phyloP scores from a whole-genome alignment of 2,797 vertebrate species.

The Vespertilio murinus region DNA sequence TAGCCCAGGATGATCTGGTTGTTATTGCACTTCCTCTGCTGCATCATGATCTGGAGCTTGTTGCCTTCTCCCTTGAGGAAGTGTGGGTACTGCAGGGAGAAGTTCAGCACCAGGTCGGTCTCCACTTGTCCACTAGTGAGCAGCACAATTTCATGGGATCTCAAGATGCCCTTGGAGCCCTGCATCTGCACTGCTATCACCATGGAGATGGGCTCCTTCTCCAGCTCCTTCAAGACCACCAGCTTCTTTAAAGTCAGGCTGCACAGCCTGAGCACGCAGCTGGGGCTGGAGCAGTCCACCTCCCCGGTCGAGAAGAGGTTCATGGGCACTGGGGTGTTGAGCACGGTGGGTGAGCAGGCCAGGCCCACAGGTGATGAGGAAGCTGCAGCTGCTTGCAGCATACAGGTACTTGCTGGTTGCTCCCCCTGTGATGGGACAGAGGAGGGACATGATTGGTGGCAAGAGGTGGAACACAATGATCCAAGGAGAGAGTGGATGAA shows the following conservation, averaged over 20 bases:
- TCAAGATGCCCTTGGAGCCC: slow-evolving; percentile 95
- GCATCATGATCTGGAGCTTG: slow-evolving; percentile 96
- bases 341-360: rapidly evolving
- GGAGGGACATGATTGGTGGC: neutral
- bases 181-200: slow-evolving; percentile 99
- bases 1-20: slow-evolving; percentile 95
- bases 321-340: neutral
- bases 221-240: slow-evolving; percentile 94
- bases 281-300: neutral
- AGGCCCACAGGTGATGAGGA: neutral
- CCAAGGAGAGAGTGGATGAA: neutral
- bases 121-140: slow-evolving; percentile 95
- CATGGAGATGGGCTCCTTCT: slow-evolving; percentile 96
- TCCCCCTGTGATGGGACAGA: too few species aligned
- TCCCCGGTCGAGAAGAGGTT: neutral
- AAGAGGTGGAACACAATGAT: neutral
- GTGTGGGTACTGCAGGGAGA: slow-evolving; percentile 98
- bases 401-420: too few species aligned
- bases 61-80: slow-evolving; percentile 97
- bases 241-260: slow-evolving; percentile 98
- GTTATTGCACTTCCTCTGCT: slow-evolving; percentile 96
- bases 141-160: slow-evolving; percentile 97
- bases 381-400: too few species aligned
- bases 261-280: slow-evolving; percentile 88
- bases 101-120: slow-evolving; percentile 95